A percentile compares a stretch with the other conserved stretches of the same genome.
Conservation (phyloP, 2,113 vertebrate species). For the Elachura formosa region DNA sequence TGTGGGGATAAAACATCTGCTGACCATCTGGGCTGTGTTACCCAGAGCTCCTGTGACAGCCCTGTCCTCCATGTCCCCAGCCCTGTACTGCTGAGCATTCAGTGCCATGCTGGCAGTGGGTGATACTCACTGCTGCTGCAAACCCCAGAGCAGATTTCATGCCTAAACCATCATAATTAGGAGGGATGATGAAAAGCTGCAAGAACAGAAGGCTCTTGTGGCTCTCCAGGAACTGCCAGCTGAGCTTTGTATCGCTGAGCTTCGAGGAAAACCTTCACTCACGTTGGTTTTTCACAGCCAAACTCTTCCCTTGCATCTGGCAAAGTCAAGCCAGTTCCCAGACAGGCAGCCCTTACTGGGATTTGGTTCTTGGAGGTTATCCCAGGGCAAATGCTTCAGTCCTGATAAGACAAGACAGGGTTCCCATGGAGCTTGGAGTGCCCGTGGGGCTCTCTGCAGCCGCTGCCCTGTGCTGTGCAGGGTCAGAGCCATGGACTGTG, state of each 20-base stretch:
- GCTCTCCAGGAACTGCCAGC: conserved; percentile 17
- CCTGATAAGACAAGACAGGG: neutral
- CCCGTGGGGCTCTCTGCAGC: neutral
- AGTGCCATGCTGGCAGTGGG: neutral
- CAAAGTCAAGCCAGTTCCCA: neutral
- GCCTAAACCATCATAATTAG: neutral
- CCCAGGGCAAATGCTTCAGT: neutral
- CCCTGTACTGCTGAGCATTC: neutral
- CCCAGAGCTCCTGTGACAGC: neutral
- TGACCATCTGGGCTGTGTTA: neutral
- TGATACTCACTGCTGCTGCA: neutral
- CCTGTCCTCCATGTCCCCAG: neutral
- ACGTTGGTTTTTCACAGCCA: neutral
- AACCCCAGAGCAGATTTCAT: conserved; percentile 8
- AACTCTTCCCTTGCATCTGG: neutral
- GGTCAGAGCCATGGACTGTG: neutral
- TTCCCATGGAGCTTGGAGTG: neutral
- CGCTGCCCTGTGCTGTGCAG: neutral
- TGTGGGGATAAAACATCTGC: accelerated
- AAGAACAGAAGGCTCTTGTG: neutral
- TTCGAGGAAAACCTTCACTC: neutral
- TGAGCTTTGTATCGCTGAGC: neutral
- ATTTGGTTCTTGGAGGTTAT: neutral
- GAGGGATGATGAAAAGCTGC: neutral
- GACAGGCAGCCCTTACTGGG: neutral